Percentiles rank a stretch among this genome's conserved stretches.
phyloP scores from a whole-genome alignment of 2,888 invertebrate genomes.

The Chesias legatella region DNA sequence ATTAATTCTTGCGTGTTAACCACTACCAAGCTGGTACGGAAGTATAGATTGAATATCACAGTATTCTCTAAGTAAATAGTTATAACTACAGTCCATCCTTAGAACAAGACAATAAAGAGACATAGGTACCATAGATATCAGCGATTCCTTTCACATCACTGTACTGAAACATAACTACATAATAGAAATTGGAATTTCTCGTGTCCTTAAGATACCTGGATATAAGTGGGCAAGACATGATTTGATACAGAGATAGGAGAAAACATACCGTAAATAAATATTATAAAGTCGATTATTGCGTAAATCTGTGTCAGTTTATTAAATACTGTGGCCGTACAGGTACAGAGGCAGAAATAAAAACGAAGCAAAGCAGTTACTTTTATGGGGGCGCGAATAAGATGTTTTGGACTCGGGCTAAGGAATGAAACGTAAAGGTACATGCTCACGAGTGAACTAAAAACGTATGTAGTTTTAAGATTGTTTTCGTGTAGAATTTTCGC shows the following conservation, averaged over 20 bases:
- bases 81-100: no score
- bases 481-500: no score
- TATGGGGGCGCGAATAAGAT: constrained; percentile 81
- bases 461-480: no score
- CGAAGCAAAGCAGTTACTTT: constrained; percentile 79
- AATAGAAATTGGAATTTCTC: constrained; percentile 78
- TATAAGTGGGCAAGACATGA: constrained; percentile 74
- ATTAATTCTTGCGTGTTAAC: no score
- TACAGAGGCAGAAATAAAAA: constrained; percentile 78
- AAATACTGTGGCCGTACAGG: constrained; percentile 79
- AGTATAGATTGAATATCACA: no score
- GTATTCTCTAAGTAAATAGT: no score
- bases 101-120: no score
- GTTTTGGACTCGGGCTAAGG: constrained; percentile 77
- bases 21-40: no score
- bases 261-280: constrained; percentile 36
- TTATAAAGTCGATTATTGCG: constrained; percentile 41
- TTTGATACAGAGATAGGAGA: constrained; percentile 37
- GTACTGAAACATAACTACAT: constrained; percentile 53
- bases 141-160: constrained; percentile 35
- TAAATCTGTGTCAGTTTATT: constrained; percentile 59
- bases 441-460: constrained; percentile 32
- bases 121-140: background rate
- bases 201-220: constrained; percentile 74
- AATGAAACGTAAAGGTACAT: constrained; percentile 53